Conservation (phyloP, 2,113 vertebrate genomes). For the Scartelaos histophorus region DNA sequence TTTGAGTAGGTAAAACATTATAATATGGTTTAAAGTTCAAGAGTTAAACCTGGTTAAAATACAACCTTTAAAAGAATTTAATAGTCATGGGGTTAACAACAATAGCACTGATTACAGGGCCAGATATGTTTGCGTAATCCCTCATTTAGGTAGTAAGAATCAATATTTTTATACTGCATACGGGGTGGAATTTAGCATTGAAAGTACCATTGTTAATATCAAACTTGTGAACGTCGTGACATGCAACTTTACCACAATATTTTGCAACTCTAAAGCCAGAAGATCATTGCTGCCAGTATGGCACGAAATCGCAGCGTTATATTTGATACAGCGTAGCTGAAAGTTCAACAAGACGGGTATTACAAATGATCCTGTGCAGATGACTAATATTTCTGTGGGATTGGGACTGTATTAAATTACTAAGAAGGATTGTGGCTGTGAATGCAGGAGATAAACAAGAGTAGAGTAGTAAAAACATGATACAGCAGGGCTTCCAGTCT, state of each 20-base stretch:
- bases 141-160: neutral
- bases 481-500: neutral
- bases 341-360: neutral
- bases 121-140: neutral
- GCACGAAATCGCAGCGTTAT: neutral
- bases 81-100: no score
- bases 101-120: no score
- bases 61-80: neutral
- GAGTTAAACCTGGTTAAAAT: no score
- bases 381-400: neutral
- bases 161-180: neutral
- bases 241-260: constrained; percentile 4
- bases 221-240: neutral
- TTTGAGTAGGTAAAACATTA: no score
- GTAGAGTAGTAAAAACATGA: constrained; percentile 15
- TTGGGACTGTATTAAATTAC: constrained; percentile 3
- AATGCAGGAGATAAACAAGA: constrained; percentile 19
- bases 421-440: constrained; percentile 1
- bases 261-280: constrained; percentile 1
- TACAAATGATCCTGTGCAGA: neutral
- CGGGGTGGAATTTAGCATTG: neutral
- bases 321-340: neutral
- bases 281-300: neutral
- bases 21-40: no score
- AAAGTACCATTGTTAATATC: neutral